Evolutionary conservation across 2,888 invertebrate genomes (phyloP), one percentile per base, ranked within the genome.

Genomic region (Diadegma fenestrale): DNA sequence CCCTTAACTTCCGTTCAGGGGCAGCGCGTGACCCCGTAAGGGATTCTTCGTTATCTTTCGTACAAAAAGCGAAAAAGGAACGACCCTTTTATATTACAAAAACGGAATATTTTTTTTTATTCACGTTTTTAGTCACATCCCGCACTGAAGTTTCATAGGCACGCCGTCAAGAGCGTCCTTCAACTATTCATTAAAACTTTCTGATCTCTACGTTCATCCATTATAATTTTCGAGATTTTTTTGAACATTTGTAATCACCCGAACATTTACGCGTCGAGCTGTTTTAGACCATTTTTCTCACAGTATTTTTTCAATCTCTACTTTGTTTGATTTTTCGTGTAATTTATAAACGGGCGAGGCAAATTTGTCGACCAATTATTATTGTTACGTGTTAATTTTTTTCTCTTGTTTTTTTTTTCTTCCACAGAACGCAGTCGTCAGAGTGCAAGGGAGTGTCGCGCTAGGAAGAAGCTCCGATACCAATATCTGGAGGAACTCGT

Each of bases 401-500:
- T 33, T 8, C 51, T 41, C 41, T 12, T n/a, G 0, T 33, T 14
- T 45, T 58, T 2, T 66, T 75, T 89, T 89, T 87, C 82, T 85
- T 89, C 94, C 95, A 30, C 94, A 98, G 99, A 99, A 94, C 96
- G 99, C 86, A 99, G 99, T 94, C 96, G 99, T 89, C 99, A 99
- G 95, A 99, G 99, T 94, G 99, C 99, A 89, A 96, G 99, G 91
- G 99, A 99, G 95, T 99, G 99, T 94, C 96, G 99, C 88, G 99
- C 99, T 68, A 96, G 99, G 76, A 99, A 99, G 95, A 99, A 99
- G 94, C 95, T 99, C 87, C 96, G 99, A 76, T 99, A 99, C 94
- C 99, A 99, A 94, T 99, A 99, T 93, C 95, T 99, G 88, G 99
- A 99, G 94, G 99, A 99, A 94, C 95, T 99, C 88, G 99, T 99